These are phyloP conservation scores for Junonia oenone DNA, from an alignment of 2,888 invertebrate genomes.

Conservation along the genomic window DNA sequence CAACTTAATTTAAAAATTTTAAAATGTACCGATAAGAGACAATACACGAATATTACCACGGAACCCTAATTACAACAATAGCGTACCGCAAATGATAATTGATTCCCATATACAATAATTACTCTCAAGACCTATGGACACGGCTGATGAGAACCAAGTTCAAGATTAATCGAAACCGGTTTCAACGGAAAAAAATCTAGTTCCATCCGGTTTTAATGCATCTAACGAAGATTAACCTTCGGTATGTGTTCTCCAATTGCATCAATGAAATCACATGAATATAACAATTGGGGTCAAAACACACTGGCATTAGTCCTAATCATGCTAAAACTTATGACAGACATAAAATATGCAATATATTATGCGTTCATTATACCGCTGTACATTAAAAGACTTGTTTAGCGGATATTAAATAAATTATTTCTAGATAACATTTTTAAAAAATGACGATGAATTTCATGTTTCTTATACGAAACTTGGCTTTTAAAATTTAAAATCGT, in stretches of 20 bases:
- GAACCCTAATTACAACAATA: background rate
- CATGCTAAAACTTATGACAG: background rate
- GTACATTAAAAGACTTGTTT: too few species aligned
- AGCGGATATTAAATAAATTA: too few species aligned
- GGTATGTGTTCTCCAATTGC: constrained; percentile 1
- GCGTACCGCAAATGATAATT: background rate
- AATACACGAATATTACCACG: background rate
- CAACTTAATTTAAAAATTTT: too few species aligned
- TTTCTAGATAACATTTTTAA: too few species aligned
- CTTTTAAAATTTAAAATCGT: too few species aligned
- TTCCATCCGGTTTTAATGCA: background rate
- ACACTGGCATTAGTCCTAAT: background rate
- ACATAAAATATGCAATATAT: background rate
- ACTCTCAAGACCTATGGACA: background rate
- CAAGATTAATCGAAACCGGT: background rate
- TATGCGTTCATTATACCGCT: too few species aligned
- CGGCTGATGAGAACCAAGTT: background rate
- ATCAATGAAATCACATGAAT: constrained; percentile 11
- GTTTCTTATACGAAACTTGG: too few species aligned
- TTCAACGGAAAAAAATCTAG: background rate
- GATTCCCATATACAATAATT: background rate
- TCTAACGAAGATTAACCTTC: constrained; percentile 16
- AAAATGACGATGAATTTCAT: too few species aligned
- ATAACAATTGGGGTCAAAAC: background rate
- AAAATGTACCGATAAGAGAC: too few species aligned